A percentile compares a stretch with the other conserved stretches of the same genome.
Conservation (phyloP, 2,113 vertebrate species). For the Pygoscelis adeliae region DNA sequence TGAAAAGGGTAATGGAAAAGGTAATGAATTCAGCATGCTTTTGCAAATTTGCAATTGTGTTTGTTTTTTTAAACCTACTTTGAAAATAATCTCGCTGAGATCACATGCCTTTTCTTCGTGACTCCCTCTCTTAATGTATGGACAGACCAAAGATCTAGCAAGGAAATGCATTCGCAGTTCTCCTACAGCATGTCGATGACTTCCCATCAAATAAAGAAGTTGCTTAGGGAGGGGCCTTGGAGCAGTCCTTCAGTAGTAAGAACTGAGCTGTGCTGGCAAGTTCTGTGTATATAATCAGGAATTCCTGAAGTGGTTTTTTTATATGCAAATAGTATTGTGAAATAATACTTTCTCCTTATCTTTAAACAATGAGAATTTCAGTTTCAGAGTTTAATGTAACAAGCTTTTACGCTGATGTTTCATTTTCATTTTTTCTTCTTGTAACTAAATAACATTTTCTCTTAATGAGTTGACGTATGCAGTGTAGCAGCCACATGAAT, state of each 20-base stretch:
- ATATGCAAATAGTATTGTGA: not conserved
- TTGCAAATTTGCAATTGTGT: not conserved
- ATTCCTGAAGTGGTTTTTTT: not conserved
- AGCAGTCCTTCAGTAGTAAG: not conserved
- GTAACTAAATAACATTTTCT: not conserved
- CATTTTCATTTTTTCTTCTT: not conserved
- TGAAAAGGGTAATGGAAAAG: not conserved
- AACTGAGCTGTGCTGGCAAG: not conserved
- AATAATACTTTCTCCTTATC: not conserved
- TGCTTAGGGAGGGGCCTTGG: not conserved
- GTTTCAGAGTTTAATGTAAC: not conserved
- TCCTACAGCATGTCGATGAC: not conserved
- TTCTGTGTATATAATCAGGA: not conserved
- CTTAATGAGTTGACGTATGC: not conserved
- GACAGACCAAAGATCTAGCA: not conserved
- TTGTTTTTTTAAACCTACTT: not conserved
- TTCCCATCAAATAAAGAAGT: conserved; percentile 29
- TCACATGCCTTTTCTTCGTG: not conserved
- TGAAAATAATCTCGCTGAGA: not conserved
- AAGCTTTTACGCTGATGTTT: not conserved
- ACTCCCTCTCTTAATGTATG: not conserved
- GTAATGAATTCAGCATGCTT: not conserved
- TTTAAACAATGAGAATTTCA: not conserved
- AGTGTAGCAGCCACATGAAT: not conserved
- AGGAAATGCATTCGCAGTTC: not conserved